Evolutionary conservation across 1,140 invertebrate genomes (phyloP).

Genomic region (Cydia amplana): DNA sequence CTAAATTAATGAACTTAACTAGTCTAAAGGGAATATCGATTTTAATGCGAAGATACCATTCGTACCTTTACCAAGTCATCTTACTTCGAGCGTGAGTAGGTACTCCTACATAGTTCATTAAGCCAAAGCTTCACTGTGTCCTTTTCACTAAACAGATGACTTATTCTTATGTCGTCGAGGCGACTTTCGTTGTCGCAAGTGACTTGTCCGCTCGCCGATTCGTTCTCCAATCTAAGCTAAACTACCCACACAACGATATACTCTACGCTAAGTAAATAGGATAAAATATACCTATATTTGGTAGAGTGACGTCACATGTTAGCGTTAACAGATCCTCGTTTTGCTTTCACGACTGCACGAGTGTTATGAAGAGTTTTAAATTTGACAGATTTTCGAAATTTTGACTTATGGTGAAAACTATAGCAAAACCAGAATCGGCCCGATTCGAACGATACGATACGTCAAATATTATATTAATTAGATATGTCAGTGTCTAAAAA

Average conservation of each 20-base stretch:
- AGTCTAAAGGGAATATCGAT: slow-evolving; percentile 41
- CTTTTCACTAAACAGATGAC: slow-evolving; percentile 19
- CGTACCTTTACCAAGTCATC: background rate
- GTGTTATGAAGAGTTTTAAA: background rate
- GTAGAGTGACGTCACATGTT: slow-evolving; percentile 47
- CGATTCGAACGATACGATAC: too few relatives aligned
- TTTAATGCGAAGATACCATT: background rate
- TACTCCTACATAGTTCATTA: slow-evolving; percentile 3
- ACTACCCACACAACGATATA: slow-evolving; percentile 46
- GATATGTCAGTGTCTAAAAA: too few relatives aligned
- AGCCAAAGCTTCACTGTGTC: slow-evolving; percentile 17
- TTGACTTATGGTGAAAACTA: background rate
- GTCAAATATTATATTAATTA: too few relatives aligned
- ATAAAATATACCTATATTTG: slow-evolving; percentile 54
- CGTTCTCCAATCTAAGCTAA: slow-evolving; percentile 44
- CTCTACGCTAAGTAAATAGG: slow-evolving; percentile 46
- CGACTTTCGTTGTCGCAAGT: slow-evolving; percentile 39
- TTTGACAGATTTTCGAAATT: background rate
- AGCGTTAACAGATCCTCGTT: slow-evolving; percentile 9
- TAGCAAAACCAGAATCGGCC: background rate
- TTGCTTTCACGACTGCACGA: slow-evolving; percentile 23
- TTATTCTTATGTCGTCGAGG: slow-evolving; percentile 1
- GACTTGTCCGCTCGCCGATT: slow-evolving; percentile 36
- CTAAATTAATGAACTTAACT: slow-evolving; percentile 55
- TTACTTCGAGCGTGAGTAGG: slow-evolving; percentile 1